Evolutionary conservation across 2,113 vertebrate species (phyloP), one percentile per base, ranked within the genome.

Genomic region (Alligator mississippiensis): DNA sequence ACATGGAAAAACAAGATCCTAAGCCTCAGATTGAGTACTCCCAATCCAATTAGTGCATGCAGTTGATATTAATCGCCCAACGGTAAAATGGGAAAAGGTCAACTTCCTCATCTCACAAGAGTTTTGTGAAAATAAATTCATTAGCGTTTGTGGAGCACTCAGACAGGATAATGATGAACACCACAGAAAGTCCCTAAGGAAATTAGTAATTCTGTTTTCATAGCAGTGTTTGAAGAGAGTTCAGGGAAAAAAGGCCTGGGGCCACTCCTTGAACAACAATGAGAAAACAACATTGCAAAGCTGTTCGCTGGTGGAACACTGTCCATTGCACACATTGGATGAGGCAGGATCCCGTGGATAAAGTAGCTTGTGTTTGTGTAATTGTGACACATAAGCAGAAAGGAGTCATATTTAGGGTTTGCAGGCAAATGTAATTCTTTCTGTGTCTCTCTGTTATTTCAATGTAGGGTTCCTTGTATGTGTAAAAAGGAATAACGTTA

Each of bases 291-390:
- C 79, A 22, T 79, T 34, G 55, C 30, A 54, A 22, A 76, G 22
- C 9, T 38, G 70, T 62, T 72, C 85, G 66, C 38, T 61, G 76
- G 28, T 5, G 6, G 59, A 4, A 27, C 11, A 64, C 57, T 9
- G 1, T 21, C 70, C 21, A 74, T 57, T 24, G 34, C 70, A 13
- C 17, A 4, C 54, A 5, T 9, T 63, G 57, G 75, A 74, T 68
- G 2, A 78, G 70, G 64, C 59, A n/a, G 64, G 38, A 38, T 11
- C 34, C 68, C 0, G 0, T 9, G 54, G 4, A 17, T 7, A 15
- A 72, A 88, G 66, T 11, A 70, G 30, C 22, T 34, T 5, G 9
- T 18, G 59, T 3, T 10, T 38, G 15, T 4, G 11, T 4, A 59
- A 25, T 70, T 70, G 34, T 72, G 24, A 72, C 24, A 72, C 12